Percentiles rank a stretch among this genome's conserved stretches.
These are phyloP conservation scores for Mus spretus DNA, from an alignment of 2,797 vertebrate species.

Conservation along the genomic window DNA sequence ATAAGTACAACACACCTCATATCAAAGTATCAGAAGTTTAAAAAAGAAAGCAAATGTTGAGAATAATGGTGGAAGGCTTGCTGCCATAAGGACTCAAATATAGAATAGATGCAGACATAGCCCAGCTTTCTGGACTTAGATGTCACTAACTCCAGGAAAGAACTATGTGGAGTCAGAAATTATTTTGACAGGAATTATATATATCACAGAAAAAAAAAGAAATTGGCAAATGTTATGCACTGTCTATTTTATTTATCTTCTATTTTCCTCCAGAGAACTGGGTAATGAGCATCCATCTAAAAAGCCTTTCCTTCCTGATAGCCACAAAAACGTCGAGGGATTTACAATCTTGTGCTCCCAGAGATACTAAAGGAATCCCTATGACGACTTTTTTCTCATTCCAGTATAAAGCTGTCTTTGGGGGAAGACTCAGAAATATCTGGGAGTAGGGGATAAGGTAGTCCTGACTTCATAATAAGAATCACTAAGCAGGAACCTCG, in stretches of 20 bases:
- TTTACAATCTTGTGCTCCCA: constrained; percentile 37
- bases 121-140: background rate
- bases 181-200: background rate
- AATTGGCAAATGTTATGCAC: background rate
- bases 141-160: background rate
- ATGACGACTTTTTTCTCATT: constrained; percentile 1
- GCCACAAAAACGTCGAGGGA: background rate
- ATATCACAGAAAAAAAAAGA: background rate
- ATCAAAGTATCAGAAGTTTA: constrained; percentile 52
- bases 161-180: background rate
- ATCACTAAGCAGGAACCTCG: background rate
- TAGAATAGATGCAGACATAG: background rate
- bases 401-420: background rate
- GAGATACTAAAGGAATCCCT: constrained; percentile 23
- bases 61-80: background rate
- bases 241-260: background rate
- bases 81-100: background rate
- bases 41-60: background rate
- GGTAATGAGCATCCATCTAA: background rate
- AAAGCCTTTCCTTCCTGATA: background rate
- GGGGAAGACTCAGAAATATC: background rate
- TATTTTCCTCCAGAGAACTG: background rate
- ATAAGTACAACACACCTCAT: background rate
- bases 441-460: background rate
- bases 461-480: background rate